These are phyloP conservation scores for Dendropsophus ebraccatus DNA, from an alignment of 2,113 vertebrate genomes.

Conservation along the genomic window DNA sequence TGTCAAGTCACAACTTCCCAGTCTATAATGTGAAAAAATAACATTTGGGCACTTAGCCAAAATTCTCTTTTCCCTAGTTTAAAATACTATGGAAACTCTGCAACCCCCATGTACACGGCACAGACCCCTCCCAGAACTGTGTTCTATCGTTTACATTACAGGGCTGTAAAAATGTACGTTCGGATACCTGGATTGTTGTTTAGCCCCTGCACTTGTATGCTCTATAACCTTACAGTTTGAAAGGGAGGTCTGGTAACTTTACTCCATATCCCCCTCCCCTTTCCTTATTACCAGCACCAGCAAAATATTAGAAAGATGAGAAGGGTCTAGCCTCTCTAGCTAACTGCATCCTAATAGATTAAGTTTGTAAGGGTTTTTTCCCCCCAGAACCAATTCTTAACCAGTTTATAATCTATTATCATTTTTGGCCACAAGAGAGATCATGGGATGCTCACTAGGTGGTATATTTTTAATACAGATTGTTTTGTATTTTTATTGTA, in stretches of 20 bases:
- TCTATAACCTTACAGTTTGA: background rate
- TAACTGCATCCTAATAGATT: slow-evolving; percentile 15
- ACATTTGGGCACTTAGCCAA: slow-evolving; percentile 68
- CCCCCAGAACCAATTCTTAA: background rate
- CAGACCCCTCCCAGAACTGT: slow-evolving; percentile 6
- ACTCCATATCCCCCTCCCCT: slow-evolving; percentile 68
- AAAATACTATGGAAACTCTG: slow-evolving; percentile 77
- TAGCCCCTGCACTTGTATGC: background rate
- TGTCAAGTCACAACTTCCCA: slow-evolving; percentile 72
- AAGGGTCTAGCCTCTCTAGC: slow-evolving; percentile 61
- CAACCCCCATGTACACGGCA: slow-evolving; percentile 59
- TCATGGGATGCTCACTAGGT: slow-evolving; percentile 64
- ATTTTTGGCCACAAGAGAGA: background rate
- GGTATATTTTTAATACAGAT: slow-evolving; percentile 68
- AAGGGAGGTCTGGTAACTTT: slow-evolving; percentile 46
- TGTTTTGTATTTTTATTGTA: slow-evolving; percentile 69
- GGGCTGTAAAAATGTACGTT: background rate
- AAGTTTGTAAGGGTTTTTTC: background rate
- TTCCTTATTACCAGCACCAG: slow-evolving; percentile 69
- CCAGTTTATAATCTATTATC: background rate
- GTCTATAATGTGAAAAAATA: slow-evolving; percentile 76
- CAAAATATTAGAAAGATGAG: slow-evolving; percentile 63
- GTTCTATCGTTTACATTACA: slow-evolving; percentile 15
- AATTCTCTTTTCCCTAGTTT: slow-evolving; percentile 74
- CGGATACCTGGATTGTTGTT: background rate